Evolutionary conservation across 92 coral and sea anemone genomes (phyloP).

Genomic region (Parazoanthus atlanticus): DNA sequence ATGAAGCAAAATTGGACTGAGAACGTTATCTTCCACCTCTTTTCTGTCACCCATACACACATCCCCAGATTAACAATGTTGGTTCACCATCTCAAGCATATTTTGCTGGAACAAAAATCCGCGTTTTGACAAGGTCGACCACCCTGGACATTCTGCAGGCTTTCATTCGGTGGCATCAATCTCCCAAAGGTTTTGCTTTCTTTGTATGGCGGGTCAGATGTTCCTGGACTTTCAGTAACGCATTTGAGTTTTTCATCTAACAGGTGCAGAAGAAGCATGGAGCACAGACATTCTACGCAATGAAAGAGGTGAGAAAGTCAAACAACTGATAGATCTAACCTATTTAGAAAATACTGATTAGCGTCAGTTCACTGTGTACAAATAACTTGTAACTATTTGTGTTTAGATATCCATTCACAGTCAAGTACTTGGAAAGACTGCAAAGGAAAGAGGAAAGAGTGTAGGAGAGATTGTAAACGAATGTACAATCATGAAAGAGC

Average conservation of each 20-base stretch:
- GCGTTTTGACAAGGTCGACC: too few species aligned
- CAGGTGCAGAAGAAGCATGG: constrained; percentile 94
- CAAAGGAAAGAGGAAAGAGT: constrained; percentile 94
- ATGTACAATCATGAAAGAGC: constrained; percentile 93
- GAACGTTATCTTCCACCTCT: too few species aligned
- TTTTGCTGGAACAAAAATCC: too few species aligned
- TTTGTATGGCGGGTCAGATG: not conserved
- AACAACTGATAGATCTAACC: not conserved
- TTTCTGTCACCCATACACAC: too few species aligned
- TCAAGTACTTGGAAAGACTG: constrained; percentile 93
- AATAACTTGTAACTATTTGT: not conserved
- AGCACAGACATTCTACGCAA: constrained; percentile 88
- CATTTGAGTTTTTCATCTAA: not conserved
- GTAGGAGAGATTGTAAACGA: constrained; percentile 93
- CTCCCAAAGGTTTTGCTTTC: not conserved
- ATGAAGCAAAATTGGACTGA: not conserved
- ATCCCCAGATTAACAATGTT: too few species aligned
- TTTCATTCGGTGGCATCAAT: too few species aligned
- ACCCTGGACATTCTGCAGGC: too few species aligned
- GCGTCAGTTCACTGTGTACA: not conserved
- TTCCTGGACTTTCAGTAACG: not conserved
- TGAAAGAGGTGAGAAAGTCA: constrained; percentile 82
- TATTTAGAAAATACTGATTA: not conserved
- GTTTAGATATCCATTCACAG: constrained; percentile 81
- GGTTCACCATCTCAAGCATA: too few species aligned